Conservation (phyloP, 1,140 invertebrate genomes). For the Uloborus diversus region DNA sequence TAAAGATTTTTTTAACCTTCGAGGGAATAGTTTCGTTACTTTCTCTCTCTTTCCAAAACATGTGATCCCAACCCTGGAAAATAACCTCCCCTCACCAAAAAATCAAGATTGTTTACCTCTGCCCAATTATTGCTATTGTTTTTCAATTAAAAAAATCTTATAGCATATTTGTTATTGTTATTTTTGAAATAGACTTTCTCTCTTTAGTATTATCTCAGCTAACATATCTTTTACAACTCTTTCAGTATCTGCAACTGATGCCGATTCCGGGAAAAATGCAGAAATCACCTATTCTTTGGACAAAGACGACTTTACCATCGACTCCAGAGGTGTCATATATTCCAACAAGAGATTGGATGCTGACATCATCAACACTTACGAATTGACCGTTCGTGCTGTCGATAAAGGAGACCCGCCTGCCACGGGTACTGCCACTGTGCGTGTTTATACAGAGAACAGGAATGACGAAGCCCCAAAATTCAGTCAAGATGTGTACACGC, state of each 20-base stretch:
- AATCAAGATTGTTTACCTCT: too few species aligned
- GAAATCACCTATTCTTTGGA: slow-evolving; percentile 92
- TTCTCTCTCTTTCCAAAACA: too few species aligned
- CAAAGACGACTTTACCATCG: slow-evolving; percentile 92
- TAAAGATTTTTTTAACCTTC: too few species aligned
- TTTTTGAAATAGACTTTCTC: too few species aligned
- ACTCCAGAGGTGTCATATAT: slow-evolving; percentile 88
- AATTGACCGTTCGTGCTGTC: slow-evolving; percentile 89
- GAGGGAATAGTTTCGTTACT: too few species aligned
- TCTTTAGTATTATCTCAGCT: too few species aligned
- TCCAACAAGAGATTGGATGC: slow-evolving; percentile 94
- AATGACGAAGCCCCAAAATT: slow-evolving; percentile 97
- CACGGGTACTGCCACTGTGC: slow-evolving; percentile 88
- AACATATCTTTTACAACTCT: too few species aligned
- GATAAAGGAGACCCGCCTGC: slow-evolving; percentile 92
- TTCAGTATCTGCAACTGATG: slow-evolving; percentile 87
- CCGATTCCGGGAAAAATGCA: slow-evolving; percentile 90
- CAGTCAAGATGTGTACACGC: slow-evolving; percentile 94
- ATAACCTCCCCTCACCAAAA: too few species aligned
- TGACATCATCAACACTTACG: slow-evolving; percentile 95
- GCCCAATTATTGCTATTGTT: too few species aligned
- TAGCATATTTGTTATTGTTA: too few species aligned
- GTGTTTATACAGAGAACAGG: slow-evolving; percentile 95
- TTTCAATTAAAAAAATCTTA: too few species aligned
- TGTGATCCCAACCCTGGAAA: too few species aligned